phyloP scores from a whole-genome alignment of 2,797 vertebrate genomes.

The Hafferia zeledoni region DNA sequence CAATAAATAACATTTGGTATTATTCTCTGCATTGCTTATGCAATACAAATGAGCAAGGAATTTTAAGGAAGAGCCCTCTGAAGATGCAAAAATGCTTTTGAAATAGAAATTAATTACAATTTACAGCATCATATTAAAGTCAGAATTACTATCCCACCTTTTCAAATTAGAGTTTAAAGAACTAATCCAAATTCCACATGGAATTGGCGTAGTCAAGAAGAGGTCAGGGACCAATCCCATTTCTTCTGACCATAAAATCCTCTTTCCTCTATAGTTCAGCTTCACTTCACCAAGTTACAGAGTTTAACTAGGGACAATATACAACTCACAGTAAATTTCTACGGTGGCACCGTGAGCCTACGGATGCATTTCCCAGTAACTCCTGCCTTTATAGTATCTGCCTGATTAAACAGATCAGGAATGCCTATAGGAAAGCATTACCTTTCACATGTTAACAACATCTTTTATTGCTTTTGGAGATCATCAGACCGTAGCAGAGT shows the following conservation, averaged over 20 bases:
- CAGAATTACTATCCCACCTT: not conserved
- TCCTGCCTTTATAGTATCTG: not conserved
- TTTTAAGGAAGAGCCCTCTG: not conserved
- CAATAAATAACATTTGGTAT: not conserved
- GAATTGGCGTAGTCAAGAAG: not conserved
- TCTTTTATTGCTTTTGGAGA: not conserved
- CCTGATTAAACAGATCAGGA: not conserved
- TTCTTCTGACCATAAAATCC: not conserved
- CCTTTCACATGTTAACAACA: not conserved
- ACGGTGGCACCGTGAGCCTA: fast-evolving
- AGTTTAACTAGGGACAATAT: not conserved
- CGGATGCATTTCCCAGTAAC: fast-evolving
- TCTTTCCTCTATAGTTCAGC: not conserved
- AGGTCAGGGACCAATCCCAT: not conserved
- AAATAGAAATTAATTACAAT: not conserved
- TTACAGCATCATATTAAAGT: not conserved
- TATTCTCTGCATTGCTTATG: not conserved
- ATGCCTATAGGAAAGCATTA: fast-evolving
- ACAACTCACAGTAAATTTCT: not conserved
- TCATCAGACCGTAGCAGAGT: not conserved
- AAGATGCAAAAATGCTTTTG: not conserved
- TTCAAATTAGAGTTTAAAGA: not conserved
- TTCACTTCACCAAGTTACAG: not conserved
- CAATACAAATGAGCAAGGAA: not conserved
- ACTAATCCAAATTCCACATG: not conserved